These are phyloP conservation scores for Chaetodon trifasciatus DNA, from an alignment of 2,797 vertebrate genomes.

Conservation along the genomic window DNA sequence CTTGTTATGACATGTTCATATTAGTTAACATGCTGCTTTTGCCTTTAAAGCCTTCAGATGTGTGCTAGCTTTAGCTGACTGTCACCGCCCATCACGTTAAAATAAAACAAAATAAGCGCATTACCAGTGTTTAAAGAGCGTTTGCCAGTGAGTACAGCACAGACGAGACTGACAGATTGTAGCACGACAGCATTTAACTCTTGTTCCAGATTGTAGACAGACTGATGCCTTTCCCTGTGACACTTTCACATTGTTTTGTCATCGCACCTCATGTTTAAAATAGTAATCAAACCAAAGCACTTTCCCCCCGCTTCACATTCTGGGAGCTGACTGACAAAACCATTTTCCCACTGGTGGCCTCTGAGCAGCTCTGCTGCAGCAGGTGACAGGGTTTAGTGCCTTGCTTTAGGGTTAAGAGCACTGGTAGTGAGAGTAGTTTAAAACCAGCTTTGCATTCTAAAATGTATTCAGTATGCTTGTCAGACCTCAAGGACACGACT, in stretches of 20 bases:
- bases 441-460: not conserved
- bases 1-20: conserved; percentile 57
- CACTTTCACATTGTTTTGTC: conserved; percentile 8
- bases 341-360: conserved; percentile 14
- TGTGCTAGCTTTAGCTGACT: conserved; percentile 60
- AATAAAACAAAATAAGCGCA: not conserved
- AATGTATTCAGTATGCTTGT: not conserved
- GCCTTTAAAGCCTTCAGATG: conserved; percentile 69
- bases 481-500: not conserved
- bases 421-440: not conserved
- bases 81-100: conserved; percentile 30
- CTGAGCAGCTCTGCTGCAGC: conserved; percentile 26
- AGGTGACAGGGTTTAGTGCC: conserved; percentile 64
- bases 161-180: conserved; percentile 48
- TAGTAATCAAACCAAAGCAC: not conserved
- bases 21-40: conserved; percentile 70
- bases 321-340: conserved; percentile 11
- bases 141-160: conserved; percentile 37
- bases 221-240: conserved; percentile 38
- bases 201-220: conserved; percentile 36
- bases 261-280: conserved; percentile 10
- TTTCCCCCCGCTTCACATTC: conserved; percentile 17
- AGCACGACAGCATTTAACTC: conserved; percentile 27
- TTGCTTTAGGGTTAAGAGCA: conserved; percentile 47
- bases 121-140: conserved; percentile 30